Evolutionary conservation across 2,888 invertebrate species (phyloP).

Genomic region (Aleiodes leptofemur): DNA sequence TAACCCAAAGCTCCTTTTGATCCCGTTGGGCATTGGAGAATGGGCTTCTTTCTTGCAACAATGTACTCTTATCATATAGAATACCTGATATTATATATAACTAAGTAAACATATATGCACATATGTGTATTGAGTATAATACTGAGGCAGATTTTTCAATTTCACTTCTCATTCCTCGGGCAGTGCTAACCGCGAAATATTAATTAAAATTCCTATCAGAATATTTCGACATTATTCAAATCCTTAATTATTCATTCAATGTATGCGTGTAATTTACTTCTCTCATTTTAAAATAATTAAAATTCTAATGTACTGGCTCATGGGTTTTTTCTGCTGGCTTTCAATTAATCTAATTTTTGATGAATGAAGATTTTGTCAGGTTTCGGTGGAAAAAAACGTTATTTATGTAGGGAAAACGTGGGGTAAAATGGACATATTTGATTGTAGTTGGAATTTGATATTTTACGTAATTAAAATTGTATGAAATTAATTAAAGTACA

Average conservation of each 20-base stretch:
- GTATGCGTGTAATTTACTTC: not conserved
- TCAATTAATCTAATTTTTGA: not conserved
- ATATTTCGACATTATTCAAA: conserved; percentile 55
- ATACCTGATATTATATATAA: too few species aligned
- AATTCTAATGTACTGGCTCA: conserved; percentile 33
- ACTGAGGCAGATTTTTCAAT: not conserved
- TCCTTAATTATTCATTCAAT: conserved; percentile 28
- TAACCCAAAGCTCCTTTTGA: too few species aligned
- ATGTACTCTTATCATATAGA: too few species aligned
- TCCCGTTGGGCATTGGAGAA: not conserved
- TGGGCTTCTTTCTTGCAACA: too few species aligned
- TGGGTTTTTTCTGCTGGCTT: not conserved
- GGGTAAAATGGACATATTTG: too few species aligned
- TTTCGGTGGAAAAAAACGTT: too few species aligned
- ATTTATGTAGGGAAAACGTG: too few species aligned
- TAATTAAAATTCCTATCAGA: conserved; percentile 68
- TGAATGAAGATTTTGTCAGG: conserved; percentile 15
- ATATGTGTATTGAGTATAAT: not conserved
- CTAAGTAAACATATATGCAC: not conserved
- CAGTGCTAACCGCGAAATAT: conserved; percentile 55
- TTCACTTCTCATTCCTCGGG: not conserved
- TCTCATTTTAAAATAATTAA: conserved; percentile 6
- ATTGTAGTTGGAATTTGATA: not conserved
- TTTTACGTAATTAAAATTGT: conserved; percentile 25
- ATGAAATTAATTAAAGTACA: too few species aligned